phyloP scores from a whole-genome alignment of 2,888 invertebrate species.

The Drosophila prolongata region DNA sequence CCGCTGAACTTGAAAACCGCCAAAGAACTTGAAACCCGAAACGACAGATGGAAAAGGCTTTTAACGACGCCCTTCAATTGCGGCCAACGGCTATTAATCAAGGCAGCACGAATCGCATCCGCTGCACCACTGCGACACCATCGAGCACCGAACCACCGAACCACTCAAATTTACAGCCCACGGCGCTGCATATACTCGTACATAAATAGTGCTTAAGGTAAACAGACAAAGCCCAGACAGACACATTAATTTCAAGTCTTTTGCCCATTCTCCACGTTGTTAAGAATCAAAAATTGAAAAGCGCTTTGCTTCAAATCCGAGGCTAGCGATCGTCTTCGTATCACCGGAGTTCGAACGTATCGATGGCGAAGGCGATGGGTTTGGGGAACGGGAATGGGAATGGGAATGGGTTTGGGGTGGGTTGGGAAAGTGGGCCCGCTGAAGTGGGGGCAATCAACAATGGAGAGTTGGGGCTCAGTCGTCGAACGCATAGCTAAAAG shows the following conservation, averaged over 20 bases:
- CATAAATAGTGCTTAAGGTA: slow-evolving; percentile 33
- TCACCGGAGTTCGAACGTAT: slow-evolving; percentile 19
- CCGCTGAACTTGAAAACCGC: slow-evolving; percentile 65
- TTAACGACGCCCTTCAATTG: slow-evolving; percentile 35
- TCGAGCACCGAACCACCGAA: slow-evolving; percentile 49
- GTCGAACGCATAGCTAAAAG: slow-evolving; percentile 72
- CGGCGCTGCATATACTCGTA: slow-evolving; percentile 13
- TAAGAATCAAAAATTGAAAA: slow-evolving; percentile 55
- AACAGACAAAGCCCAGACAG: slow-evolving; percentile 38
- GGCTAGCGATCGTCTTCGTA: slow-evolving; percentile 36
- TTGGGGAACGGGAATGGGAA: neutral
- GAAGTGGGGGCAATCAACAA: slow-evolving; percentile 29
- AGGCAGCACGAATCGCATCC: slow-evolving; percentile 46
- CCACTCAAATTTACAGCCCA: slow-evolving; percentile 36
- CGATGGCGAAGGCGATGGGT: neutral
- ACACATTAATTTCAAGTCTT: slow-evolving; percentile 65
- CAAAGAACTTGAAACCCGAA: slow-evolving; percentile 13
- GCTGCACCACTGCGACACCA: slow-evolving; percentile 49
- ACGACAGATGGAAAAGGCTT: slow-evolving; percentile 30
- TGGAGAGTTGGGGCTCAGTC: slow-evolving; percentile 14
- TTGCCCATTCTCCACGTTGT: slow-evolving; percentile 29
- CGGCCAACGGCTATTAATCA: slow-evolving; percentile 58
- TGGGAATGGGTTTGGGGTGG: neutral
- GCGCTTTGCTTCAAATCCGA: slow-evolving; percentile 53
- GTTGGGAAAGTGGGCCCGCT: slow-evolving; percentile 43